phyloP scores from a whole-genome alignment of 2,113 vertebrate genomes.

The Oxyruncus cristatus region DNA sequence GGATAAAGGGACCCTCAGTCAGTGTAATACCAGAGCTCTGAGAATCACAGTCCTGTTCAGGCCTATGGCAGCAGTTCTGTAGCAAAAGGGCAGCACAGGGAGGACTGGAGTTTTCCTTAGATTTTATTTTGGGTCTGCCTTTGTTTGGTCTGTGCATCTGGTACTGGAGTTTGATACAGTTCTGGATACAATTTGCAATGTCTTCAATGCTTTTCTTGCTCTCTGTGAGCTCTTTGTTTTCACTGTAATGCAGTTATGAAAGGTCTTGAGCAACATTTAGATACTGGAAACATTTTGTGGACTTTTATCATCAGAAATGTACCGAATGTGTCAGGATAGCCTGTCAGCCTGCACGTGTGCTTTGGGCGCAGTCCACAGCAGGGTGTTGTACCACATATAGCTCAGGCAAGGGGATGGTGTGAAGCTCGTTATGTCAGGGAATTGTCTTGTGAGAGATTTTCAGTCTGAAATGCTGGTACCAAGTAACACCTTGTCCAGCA shows the following conservation, averaged over 20 bases:
- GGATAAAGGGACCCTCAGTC: not conserved
- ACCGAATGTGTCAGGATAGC: not conserved
- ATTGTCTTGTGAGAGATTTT: not conserved
- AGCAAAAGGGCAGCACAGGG: not conserved
- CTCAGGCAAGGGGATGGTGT: not conserved
- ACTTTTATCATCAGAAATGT: not conserved
- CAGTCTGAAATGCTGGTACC: not conserved
- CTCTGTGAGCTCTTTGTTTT: not conserved
- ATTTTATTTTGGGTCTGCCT: not conserved
- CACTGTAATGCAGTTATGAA: not conserved
- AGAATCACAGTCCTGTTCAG: not conserved
- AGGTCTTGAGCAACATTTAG: not conserved
- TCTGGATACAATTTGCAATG: not conserved
- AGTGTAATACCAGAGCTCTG: not conserved
- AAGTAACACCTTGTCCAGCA: not conserved
- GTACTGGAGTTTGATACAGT: not conserved
- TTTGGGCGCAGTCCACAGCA: not conserved
- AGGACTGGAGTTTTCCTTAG: not conserved
- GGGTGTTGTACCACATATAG: not conserved
- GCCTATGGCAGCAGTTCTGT: not conserved
- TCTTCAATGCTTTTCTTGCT: not conserved
- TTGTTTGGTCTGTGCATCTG: not conserved
- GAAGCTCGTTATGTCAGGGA: not conserved
- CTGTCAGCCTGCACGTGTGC: rapidly evolving
- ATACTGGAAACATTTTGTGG: not conserved